phyloP scores from a whole-genome alignment of 2,888 invertebrate species.

The Cecidostiba fungosa region DNA sequence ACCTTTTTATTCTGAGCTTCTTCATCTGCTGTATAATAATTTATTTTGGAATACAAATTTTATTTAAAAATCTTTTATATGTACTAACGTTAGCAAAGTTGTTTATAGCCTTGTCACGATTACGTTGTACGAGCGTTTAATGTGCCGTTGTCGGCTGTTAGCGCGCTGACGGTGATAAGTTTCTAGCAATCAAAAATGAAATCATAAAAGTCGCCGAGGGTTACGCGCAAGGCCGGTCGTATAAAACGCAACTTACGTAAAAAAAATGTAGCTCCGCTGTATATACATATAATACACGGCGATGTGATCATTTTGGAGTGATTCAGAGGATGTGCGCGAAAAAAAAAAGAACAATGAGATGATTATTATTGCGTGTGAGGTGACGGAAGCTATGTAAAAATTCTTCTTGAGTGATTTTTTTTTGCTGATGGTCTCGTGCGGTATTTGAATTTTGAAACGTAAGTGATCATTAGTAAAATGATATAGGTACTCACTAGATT shows the following conservation, averaged over 20 bases:
- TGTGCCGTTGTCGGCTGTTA: background rate
- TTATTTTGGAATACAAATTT: too few species aligned
- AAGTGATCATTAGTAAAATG: too few species aligned
- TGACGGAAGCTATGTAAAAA: background rate
- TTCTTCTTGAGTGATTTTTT: background rate
- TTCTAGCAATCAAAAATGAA: constrained; percentile 24
- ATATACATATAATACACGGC: background rate
- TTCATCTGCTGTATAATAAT: background rate
- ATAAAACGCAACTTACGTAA: constrained; percentile 8
- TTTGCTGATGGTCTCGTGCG: too few species aligned
- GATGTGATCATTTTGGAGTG: constrained; percentile 11
- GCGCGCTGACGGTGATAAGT: constrained; percentile 1
- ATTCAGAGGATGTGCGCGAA: constrained; percentile 1
- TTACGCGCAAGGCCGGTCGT: background rate
- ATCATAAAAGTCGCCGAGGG: background rate
- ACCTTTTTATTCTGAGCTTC: background rate
- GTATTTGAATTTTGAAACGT: background rate
- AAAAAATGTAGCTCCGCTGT: background rate
- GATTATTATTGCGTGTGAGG: background rate
- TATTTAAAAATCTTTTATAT: too few species aligned
- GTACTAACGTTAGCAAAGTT: background rate
- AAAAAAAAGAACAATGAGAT: constrained; percentile 12
- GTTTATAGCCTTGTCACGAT: background rate
- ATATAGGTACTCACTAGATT: too few species aligned
- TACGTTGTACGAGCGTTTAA: background rate